Evolutionary conservation across 2,113 vertebrate species (phyloP), one percentile per base, ranked within the genome.

Genomic region (Eurystomus gularis): DNA sequence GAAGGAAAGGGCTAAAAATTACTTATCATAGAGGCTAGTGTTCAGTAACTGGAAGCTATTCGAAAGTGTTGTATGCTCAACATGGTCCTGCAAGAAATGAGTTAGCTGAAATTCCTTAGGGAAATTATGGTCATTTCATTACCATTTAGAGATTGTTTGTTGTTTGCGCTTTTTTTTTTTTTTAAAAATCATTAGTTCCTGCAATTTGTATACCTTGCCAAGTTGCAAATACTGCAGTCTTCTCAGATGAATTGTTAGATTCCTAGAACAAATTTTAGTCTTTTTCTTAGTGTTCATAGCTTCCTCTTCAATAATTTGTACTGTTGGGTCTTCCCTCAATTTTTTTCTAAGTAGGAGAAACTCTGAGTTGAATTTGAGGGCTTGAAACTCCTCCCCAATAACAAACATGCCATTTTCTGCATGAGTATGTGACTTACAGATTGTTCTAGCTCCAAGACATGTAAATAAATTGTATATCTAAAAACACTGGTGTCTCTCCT

Each of bases 1-100:
- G 88, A 97, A 98, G 62, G 69, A 88, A 95, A 93, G 54, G 29
- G 58, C 66, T 94, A 78, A 94, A 93, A 88, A 54, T 17, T 78
- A 8, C 33, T 64, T 44, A 37, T 75, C 17, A 62, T 71, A 37
- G 73, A 76, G 54, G 4, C 24, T 69, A 44, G 5, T 54, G 28
- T 72, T 93, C 48, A 57, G 3, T 78, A 92, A 82, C 20, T 58
- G 37, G 60, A 86, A 91, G 28, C 7, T 68, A 4, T 82, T 79
- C 29, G 58, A 33, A 73, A 86, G 31, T 46, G 29, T 11, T 75
- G 17, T 86, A 29, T 17, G 12, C 33, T 82, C 58, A 94, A 58
- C 52, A 49, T 64, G 86, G 97, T 60, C 28, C 55, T 96, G 66
- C 85, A 94, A 85, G 76, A 91, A 75, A 81, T 51, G 24, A 49